Evolutionary conservation across 2,888 invertebrate genomes (phyloP).

Genomic region (Dynastes hyllus): DNA sequence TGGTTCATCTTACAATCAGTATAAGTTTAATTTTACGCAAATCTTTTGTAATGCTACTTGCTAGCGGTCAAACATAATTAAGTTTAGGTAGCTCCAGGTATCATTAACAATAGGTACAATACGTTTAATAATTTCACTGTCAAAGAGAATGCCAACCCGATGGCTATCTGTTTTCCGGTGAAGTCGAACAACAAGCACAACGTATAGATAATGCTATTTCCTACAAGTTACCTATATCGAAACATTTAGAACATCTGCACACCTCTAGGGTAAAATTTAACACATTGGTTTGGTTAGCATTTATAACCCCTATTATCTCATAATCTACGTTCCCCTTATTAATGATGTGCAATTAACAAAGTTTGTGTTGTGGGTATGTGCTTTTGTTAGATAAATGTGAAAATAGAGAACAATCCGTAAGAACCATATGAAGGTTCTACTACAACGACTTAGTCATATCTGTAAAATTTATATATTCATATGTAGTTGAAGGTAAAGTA

Average conservation of each 20-base stretch:
- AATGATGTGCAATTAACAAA: slow-evolving; percentile 50
- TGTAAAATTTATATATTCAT: too few relatives aligned
- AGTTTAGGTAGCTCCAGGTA: too few relatives aligned
- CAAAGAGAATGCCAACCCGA: not conserved
- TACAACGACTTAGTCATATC: too few relatives aligned
- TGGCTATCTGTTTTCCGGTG: slow-evolving; percentile 8
- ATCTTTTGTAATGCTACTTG: too few relatives aligned
- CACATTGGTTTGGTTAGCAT: slow-evolving; percentile 56
- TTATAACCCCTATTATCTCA: slow-evolving; percentile 50
- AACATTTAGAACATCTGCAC: not conserved
- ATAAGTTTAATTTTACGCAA: too few relatives aligned
- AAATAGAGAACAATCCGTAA: not conserved
- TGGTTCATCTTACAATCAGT: too few relatives aligned
- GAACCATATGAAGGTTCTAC: too few relatives aligned
- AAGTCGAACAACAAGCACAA: not conserved
- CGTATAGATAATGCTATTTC: not conserved
- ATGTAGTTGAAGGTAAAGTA: too few relatives aligned
- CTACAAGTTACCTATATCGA: slow-evolving; percentile 7
- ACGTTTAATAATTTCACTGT: not conserved
- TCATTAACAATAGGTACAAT: too few relatives aligned
- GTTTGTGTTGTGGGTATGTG: not conserved
- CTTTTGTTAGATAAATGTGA: not conserved
- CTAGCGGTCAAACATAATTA: too few relatives aligned
- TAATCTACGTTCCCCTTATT: slow-evolving; percentile 52
- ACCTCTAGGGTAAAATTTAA: slow-evolving; percentile 55